Evolutionary conservation across 2,888 invertebrate genomes (phyloP).

Genomic region (Junonia oenone): DNA sequence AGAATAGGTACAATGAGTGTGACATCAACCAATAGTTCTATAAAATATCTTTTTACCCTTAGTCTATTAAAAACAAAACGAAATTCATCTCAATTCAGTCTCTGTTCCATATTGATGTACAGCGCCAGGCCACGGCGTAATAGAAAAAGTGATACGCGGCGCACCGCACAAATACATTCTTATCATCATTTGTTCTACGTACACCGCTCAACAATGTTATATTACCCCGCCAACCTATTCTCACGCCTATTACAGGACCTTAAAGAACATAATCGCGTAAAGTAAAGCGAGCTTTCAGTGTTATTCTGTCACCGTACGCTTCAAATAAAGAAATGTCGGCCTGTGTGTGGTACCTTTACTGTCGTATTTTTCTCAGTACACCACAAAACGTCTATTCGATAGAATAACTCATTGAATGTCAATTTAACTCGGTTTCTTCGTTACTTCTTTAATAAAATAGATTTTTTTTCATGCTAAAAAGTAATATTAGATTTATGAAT

Average conservation of each 20-base stretch:
- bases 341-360: constrained; percentile 38
- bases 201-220: constrained; percentile 6
- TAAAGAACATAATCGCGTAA: constrained; percentile 10
- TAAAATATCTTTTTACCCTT: no score
- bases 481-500: no score
- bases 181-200: constrained; percentile 47
- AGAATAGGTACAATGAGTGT: no score
- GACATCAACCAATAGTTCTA: no score
- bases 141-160: constrained; percentile 73
- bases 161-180: constrained; percentile 61
- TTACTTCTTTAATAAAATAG: no score
- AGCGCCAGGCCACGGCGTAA: constrained; percentile 49
- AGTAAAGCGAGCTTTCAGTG: not conserved
- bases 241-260: not conserved
- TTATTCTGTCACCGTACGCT: not conserved
- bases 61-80: constrained; percentile 4
- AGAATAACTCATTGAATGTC: constrained; percentile 27
- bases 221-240: constrained; percentile 3
- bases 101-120: constrained; percentile 37
- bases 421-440: constrained; percentile 12
- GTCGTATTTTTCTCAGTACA: constrained; percentile 27
- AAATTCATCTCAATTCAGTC: constrained; percentile 26
- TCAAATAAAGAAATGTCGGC: constrained; percentile 34
- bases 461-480: no score
- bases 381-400: constrained; percentile 28